A percentile compares a stretch with the other conserved stretches of the same genome.
Conservation (phyloP, 2,113 vertebrate species). For the Istiophorus platypterus region DNA sequence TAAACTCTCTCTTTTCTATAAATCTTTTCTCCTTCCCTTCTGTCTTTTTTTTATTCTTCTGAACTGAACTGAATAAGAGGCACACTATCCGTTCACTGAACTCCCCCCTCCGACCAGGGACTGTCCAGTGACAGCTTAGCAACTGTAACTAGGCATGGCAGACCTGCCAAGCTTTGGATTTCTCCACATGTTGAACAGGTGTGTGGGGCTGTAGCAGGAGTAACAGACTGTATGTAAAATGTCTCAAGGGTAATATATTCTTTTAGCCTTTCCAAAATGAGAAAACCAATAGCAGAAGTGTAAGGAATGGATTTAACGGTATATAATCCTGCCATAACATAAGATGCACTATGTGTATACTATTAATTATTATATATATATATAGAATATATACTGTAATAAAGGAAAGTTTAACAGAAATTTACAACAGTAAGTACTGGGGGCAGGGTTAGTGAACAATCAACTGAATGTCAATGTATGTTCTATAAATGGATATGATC, state of each 20-base stretch:
- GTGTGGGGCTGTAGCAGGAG: not conserved
- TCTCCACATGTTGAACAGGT: not conserved
- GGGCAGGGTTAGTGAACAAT: not conserved
- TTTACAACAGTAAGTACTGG: not conserved
- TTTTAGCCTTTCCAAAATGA: too few species aligned
- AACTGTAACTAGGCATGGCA: slow-evolving; percentile 1
- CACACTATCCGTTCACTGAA: not conserved
- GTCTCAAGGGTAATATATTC: too few species aligned
- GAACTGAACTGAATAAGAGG: slow-evolving; percentile 26
- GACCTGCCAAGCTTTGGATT: not conserved
- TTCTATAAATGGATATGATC: not conserved
- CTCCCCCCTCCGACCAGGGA: not conserved
- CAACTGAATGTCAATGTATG: not conserved
- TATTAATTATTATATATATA: too few species aligned
- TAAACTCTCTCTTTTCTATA: slow-evolving; percentile 52
- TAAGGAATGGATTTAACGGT: too few species aligned
- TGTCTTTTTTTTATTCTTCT: slow-evolving; percentile 13
- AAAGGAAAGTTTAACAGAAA: not conserved
- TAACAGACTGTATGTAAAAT: not conserved
- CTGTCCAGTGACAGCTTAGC: not conserved
- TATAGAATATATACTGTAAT: too few species aligned
- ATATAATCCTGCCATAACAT: too few species aligned
- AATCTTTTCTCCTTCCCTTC: slow-evolving; percentile 25
- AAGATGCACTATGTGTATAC: too few species aligned
- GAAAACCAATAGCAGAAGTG: too few species aligned